Base-by-base conservation (phyloP, 2,113 vertebrate species). In the Takifugu flavidus region DNA sequence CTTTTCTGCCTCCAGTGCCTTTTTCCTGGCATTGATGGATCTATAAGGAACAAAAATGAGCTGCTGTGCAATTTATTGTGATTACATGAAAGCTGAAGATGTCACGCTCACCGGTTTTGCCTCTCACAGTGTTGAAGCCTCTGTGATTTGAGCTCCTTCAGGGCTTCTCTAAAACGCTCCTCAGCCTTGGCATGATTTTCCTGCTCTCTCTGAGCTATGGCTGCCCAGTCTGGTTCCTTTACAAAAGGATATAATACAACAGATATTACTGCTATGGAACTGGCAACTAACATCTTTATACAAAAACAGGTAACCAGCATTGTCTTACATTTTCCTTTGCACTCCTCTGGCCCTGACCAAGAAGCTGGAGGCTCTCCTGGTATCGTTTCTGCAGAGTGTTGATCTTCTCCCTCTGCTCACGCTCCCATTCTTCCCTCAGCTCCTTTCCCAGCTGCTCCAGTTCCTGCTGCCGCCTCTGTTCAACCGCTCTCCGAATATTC, bases 241-340 rank as follows among this genome's bases (percentile, higher is more conserved):
- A 54, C 59, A 49, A 25, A 46, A 15, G 62, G 68, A 51, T 1
- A 50, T 8, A 59, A 49, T 51, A 4, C 26, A 7, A 7, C 12
- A 13, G 26, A 12, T 29, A 29, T 47, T 47, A 47, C 15, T 45
- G 44, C 8, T 15, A 13, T 45, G 14, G 13, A 6, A 45, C 2
- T 45, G 52, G 20, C 14, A 1, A 13, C 4, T n/a, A 39, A 39
- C 29, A 31, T 20, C 47, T 54, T 42, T 15, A 28, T 0, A 13
- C 1, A 3, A 5, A 5, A 5, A 20, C 20, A 20, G 20, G 20
- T 20, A 20, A 20, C 20, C 20, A 20, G 20, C 20, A 20, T 20
- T 54, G 88, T 88, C 93, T 91, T 75, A 98, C 96, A 0, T 97
- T 93, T 86, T 95, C 92, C 69, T 92, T 95, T 43, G 95, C 96